A percentile compares a stretch with the other conserved stretches of the same genome.
Evolutionary conservation across 1,140 invertebrate genomes (phyloP).

Genomic region (Bursaphelenchus mucronatus): DNA sequence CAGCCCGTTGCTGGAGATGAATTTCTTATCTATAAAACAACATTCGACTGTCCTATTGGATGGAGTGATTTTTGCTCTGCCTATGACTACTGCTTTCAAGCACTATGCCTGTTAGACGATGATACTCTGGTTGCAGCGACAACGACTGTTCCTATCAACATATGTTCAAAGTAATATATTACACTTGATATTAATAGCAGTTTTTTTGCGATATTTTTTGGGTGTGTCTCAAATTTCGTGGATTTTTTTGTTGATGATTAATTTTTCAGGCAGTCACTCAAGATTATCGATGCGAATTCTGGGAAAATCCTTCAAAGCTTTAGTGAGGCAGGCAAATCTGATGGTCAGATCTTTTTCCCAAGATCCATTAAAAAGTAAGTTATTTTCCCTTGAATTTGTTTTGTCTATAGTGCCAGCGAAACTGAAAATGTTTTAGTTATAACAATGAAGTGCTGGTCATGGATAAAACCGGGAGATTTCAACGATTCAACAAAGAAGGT

Average conservation of each 20-base stretch:
- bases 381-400: conserved; percentile 15
- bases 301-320: conserved; percentile 35
- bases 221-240: too few species aligned
- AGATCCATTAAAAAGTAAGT: conserved; percentile 44
- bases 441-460: conserved; percentile 44
- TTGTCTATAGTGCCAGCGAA: not conserved
- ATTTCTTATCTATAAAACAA: conserved; percentile 47
- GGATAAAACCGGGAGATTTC: conserved; percentile 56
- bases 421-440: conserved; percentile 28
- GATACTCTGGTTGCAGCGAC: conserved; percentile 50
- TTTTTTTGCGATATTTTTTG: too few species aligned
- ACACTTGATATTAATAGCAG: conserved; percentile 4
- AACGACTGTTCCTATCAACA: conserved; percentile 48
- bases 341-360: conserved; percentile 57
- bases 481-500: conserved; percentile 42
- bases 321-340: conserved; percentile 40
- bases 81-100: conserved; percentile 51
- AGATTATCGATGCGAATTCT: conserved; percentile 43
- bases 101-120: conserved; percentile 44
- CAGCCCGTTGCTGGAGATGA: conserved; percentile 40
- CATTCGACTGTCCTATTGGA: conserved; percentile 47
- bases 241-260: not conserved
- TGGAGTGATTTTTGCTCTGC: conserved; percentile 52
- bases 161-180: conserved; percentile 56
- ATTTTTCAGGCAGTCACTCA: conserved; percentile 47